phyloP scores from a whole-genome alignment of 2,113 vertebrate genomes.

The Hemiscyllium ocellatum region DNA sequence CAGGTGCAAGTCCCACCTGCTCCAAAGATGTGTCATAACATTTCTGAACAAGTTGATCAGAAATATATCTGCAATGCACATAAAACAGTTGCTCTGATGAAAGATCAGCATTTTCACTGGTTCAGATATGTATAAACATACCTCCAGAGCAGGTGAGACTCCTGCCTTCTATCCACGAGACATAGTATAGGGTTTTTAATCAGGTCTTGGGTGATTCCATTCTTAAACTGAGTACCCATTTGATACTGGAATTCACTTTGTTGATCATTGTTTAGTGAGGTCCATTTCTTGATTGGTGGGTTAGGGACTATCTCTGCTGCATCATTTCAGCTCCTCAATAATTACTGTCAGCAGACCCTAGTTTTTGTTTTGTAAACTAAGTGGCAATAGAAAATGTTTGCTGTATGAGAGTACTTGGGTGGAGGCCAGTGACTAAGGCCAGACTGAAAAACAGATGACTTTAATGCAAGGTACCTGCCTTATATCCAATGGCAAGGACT shows the following conservation, averaged over 20 bases:
- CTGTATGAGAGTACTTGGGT: background rate
- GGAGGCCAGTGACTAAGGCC: background rate
- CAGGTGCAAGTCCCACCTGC: too few species aligned
- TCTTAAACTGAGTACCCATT: background rate
- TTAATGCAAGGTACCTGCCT: background rate
- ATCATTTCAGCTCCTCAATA: background rate
- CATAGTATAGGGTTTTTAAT: background rate
- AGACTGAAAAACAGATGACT: background rate
- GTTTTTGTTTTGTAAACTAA: constrained; percentile 8
- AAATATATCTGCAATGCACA: too few species aligned
- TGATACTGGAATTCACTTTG: background rate
- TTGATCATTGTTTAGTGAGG: background rate
- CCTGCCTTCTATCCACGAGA: too few species aligned
- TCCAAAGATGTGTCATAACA: too few species aligned
- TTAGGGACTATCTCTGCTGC: background rate
- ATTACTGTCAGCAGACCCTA: background rate
- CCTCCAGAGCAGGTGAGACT: too few species aligned
- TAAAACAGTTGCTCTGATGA: background rate
- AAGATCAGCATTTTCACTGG: background rate
- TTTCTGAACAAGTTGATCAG: too few species aligned
- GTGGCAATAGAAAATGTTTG: background rate
- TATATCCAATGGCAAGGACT: background rate
- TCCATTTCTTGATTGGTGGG: background rate
- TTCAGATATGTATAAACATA: too few species aligned
- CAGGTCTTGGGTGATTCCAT: background rate